phyloP scores from a whole-genome alignment of 2,888 invertebrate genomes.

The Scaptomyza cyrtandrae region DNA sequence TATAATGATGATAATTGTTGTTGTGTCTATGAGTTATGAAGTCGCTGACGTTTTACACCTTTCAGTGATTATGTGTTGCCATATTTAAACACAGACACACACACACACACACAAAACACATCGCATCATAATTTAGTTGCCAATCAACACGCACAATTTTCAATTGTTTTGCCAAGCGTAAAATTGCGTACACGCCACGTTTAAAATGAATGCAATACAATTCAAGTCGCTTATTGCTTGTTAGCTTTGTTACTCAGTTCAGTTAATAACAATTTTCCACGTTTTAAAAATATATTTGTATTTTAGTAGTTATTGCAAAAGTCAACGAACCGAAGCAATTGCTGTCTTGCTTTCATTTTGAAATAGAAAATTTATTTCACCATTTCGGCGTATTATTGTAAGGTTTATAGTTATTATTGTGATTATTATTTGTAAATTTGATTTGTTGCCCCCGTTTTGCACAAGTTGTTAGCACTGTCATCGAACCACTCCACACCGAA shows the following conservation, averaged over 20 bases:
- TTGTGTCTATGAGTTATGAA: not conserved
- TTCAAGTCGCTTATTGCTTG: constrained; percentile 23
- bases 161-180: constrained; percentile 25
- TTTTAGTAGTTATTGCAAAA: constrained; percentile 13
- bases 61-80: constrained; percentile 8
- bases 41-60: constrained; percentile 31
- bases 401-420: constrained; percentile 30
- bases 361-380: constrained; percentile 47
- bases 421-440: constrained; percentile 39
- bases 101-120: not conserved
- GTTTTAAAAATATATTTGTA: constrained; percentile 13
- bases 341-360: constrained; percentile 38
- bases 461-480: constrained; percentile 7
- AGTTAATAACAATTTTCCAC: constrained; percentile 17
- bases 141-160: constrained; percentile 37
- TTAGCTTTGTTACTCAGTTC: not conserved
- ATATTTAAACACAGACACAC: not conserved
- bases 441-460: constrained; percentile 32
- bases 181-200: constrained; percentile 54
- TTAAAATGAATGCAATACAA: constrained; percentile 26
- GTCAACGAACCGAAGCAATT: constrained; percentile 40
- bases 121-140: not conserved
- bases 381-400: constrained; percentile 2
- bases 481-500: not conserved
- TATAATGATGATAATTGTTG: constrained; percentile 2